Conservation (phyloP, 2,888 invertebrate species). For the Nebria salina region DNA sequence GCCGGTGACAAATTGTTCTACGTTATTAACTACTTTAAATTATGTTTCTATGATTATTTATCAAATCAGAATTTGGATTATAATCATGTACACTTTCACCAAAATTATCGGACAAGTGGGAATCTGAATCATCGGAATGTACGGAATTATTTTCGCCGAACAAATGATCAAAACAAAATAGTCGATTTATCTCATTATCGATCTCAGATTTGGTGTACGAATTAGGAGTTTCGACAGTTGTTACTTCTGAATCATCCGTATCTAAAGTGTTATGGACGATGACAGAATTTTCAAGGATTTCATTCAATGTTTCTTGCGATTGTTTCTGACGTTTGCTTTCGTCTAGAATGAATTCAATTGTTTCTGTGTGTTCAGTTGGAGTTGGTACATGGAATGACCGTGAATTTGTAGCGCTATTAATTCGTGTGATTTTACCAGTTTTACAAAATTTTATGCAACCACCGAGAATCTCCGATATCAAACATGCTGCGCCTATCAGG, state of each 20-base stretch:
- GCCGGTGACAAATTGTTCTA: no score
- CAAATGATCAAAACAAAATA: conserved; percentile 54
- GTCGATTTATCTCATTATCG: conserved; percentile 53
- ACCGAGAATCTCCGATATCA: conserved; percentile 77
- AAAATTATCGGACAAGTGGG: conserved; percentile 30
- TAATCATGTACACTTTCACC: conserved; percentile 24
- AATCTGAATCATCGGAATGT: conserved; percentile 12
- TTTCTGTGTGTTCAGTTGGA: conserved; percentile 52
- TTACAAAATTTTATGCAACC: conserved; percentile 72
- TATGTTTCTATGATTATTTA: neutral
- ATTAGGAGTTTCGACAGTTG: conserved; percentile 32
- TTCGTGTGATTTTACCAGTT: conserved; percentile 52
- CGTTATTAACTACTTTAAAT: neutral
- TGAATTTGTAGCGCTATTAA: conserved; percentile 52
- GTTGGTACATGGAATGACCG: conserved; percentile 56
- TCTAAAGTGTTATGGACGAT: conserved; percentile 29
- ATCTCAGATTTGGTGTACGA: conserved; percentile 46
- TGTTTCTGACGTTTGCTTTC: neutral
- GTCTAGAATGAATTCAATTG: conserved; percentile 6
- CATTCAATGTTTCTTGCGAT: neutral
- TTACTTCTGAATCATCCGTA: conserved; percentile 30
- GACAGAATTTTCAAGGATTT: conserved; percentile 9
- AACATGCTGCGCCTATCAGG: conserved; percentile 69
- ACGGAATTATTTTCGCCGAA: conserved; percentile 53
- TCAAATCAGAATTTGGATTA: neutral